Conservation (phyloP, 1,140 invertebrate species). For the Nautilus pompilius region DNA sequence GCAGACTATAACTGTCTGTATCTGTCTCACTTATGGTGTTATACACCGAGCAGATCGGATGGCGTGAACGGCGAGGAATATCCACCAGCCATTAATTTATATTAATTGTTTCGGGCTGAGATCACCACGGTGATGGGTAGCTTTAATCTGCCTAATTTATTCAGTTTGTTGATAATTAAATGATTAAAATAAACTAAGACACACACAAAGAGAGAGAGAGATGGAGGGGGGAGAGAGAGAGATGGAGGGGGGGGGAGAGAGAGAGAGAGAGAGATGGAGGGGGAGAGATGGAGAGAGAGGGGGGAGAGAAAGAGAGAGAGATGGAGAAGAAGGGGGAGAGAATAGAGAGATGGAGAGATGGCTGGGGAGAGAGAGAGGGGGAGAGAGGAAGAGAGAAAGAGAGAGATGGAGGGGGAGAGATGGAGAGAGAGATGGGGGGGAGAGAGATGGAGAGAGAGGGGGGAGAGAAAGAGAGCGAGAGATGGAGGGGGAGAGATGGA, state of each 20-base stretch:
- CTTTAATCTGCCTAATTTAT: too few relatives aligned
- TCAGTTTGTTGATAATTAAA: too few relatives aligned
- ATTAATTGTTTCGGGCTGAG: too few relatives aligned
- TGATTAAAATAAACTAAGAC: neutral
- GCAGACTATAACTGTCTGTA: too few relatives aligned
- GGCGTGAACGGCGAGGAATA: too few relatives aligned
- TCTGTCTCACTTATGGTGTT: too few relatives aligned
- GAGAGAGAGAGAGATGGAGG: slow-evolving; percentile 11
- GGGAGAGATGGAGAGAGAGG: slow-evolving; percentile 15
- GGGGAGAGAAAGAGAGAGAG: slow-evolving; percentile 43
- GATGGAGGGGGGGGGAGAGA: neutral
- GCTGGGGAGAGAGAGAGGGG: neutral
- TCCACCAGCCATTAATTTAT: too few relatives aligned
- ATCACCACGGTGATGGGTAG: too few relatives aligned
- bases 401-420: neutral
- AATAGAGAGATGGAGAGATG: neutral
- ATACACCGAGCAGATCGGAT: too few relatives aligned
- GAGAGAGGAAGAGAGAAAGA: neutral
- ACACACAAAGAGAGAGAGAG: neutral
- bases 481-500: slow-evolving; percentile 1
- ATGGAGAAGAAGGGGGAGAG: slow-evolving; percentile 31
- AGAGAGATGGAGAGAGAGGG: slow-evolving; percentile 7
- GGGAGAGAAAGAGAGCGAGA: neutral
- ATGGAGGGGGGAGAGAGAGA: neutral
- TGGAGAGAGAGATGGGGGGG: neutral